phyloP scores from a whole-genome alignment of 2,113 vertebrate species.

The Varanus salvator region DNA sequence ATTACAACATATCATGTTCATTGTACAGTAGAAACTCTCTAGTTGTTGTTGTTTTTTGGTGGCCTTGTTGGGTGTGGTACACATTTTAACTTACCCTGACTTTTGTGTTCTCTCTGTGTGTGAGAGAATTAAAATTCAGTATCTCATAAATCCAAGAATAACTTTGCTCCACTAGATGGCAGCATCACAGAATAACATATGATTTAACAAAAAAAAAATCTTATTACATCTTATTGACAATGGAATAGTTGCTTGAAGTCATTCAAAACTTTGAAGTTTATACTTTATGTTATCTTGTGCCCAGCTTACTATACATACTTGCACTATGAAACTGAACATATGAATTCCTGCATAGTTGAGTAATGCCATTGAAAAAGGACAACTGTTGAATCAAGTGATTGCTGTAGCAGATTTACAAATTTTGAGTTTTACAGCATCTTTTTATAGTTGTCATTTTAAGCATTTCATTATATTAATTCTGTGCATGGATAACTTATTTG shows the following conservation, averaged over 20 bases:
- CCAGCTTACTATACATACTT: not conserved
- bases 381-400: not conserved
- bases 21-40: not conserved
- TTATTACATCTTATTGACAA: not conserved
- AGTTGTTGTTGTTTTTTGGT: not conserved
- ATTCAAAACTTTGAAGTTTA: not conserved
- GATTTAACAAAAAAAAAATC: not conserved
- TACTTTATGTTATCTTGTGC: not conserved
- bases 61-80: not conserved
- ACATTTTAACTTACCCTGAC: not conserved
- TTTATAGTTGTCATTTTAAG: not conserved
- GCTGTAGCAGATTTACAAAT: not conserved
- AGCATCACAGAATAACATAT: constrained; percentile 14
- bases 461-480: not conserved
- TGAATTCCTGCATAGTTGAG: not conserved
- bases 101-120: not conserved
- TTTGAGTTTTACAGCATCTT: not conserved
- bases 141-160: not conserved
- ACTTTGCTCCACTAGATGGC: constrained; percentile 18
- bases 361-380: not conserved
- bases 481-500: not conserved
- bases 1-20: not conserved
- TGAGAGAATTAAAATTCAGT: not conserved
- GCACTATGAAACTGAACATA: not conserved
- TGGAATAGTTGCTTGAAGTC: not conserved